Evolutionary conservation across 2,888 invertebrate genomes (phyloP).

Genomic region (Eucera pruinosa): DNA sequence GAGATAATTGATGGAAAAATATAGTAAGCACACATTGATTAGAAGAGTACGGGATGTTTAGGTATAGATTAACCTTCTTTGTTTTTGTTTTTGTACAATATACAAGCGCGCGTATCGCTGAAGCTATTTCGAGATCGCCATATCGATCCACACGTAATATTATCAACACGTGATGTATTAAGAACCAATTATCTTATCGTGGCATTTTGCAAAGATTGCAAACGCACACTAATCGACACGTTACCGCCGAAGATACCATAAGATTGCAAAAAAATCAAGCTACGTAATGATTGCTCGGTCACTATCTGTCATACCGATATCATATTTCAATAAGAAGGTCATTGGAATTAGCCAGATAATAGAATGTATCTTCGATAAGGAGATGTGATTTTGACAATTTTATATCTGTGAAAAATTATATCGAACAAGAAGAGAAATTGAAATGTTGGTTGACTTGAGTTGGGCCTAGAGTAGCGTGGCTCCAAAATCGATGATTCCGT

Average conservation of each 20-base stretch:
- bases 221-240: conserved; percentile 1
- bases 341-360: not conserved
- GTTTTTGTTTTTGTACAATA: conserved; percentile 54
- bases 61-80: conserved; percentile 20
- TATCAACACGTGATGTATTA: conserved; percentile 63
- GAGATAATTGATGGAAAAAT: not conserved
- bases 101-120: conserved; percentile 22
- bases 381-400: not conserved
- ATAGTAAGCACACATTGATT: not conserved
- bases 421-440: not conserved
- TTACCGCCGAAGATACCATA: conserved; percentile 22
- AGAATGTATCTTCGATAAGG: too few relatives aligned
- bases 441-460: not conserved
- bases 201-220: conserved; percentile 24
- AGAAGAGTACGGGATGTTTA: not conserved
- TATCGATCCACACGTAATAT: conserved; percentile 56
- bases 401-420: not conserved
- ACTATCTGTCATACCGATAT: conserved; percentile 7
- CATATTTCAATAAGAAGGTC: conserved; percentile 7
- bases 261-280: conserved; percentile 21
- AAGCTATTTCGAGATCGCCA: conserved; percentile 56
- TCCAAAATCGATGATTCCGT: conserved; percentile 57
- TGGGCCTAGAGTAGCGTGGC: conserved; percentile 26
- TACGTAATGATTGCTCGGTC: conserved; percentile 11
- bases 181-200: conserved; percentile 60